Evolutionary conservation across 2,113 vertebrate genomes (phyloP).

Genomic region (Poeciliopsis turrubarensis): DNA sequence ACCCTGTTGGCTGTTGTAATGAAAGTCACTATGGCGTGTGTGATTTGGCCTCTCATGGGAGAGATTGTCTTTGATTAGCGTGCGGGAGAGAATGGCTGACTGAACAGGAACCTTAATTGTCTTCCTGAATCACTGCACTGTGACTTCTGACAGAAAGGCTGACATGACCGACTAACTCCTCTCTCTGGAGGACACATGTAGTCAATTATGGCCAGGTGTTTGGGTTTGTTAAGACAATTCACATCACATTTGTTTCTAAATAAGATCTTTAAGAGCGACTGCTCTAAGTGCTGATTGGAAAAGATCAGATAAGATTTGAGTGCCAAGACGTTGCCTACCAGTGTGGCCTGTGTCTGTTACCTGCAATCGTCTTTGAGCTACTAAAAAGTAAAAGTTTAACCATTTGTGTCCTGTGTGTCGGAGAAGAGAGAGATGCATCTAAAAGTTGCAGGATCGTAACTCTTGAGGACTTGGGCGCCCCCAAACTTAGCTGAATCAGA

Average conservation of each 20-base stretch:
- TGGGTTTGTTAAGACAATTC: background rate
- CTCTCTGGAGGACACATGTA: conserved; percentile 46
- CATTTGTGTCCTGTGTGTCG: too few species aligned
- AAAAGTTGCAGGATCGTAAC: too few species aligned
- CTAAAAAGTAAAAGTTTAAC: background rate
- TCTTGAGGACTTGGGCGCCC: too few species aligned
- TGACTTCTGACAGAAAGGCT: conserved; percentile 63
- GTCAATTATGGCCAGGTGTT: conserved; percentile 42
- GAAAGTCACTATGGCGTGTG: conserved; percentile 51
- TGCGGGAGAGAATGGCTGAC: conserved; percentile 53
- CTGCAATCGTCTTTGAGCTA: background rate
- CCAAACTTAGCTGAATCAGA: too few species aligned
- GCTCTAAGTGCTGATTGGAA: background rate
- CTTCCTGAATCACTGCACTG: conserved; percentile 60
- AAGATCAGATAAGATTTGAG: background rate
- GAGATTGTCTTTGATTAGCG: conserved; percentile 69
- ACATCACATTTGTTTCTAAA: background rate
- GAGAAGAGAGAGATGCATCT: too few species aligned
- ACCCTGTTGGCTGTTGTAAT: conserved; percentile 55
- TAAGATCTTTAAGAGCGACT: background rate
- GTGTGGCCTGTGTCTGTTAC: background rate
- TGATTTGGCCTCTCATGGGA: conserved; percentile 43
- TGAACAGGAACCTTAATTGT: conserved; percentile 71
- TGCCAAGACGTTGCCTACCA: background rate
- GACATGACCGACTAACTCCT: conserved; percentile 56